phyloP scores from a whole-genome alignment of 2,797 vertebrate species.

The Myotis daubentonii region DNA sequence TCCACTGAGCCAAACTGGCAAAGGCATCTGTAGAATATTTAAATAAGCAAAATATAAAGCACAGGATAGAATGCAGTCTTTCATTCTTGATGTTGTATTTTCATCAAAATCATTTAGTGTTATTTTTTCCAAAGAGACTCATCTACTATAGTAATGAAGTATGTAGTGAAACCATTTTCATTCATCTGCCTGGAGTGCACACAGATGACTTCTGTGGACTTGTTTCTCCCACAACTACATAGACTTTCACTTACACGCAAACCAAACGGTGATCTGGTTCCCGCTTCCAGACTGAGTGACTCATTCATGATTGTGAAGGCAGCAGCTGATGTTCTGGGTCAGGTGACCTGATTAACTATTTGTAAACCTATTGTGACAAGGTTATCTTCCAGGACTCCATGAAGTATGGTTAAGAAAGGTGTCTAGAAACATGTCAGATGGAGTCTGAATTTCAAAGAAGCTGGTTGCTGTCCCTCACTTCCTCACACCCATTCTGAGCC shows the following conservation, averaged over 20 bases:
- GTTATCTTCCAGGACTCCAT: not conserved
- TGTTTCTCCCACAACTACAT: not conserved
- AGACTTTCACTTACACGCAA: not conserved
- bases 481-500: conserved; percentile 71
- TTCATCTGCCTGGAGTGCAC: not conserved
- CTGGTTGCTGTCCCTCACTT: conserved; percentile 72
- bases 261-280: conserved; percentile 14
- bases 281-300: conserved; percentile 1
- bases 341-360: conserved; percentile 13
- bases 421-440: conserved; percentile 67
- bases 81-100: not conserved
- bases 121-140: conserved; percentile 1
- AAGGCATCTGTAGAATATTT: not conserved
- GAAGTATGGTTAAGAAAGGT: not conserved
- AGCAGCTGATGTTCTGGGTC: conserved; percentile 41
- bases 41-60: not conserved
- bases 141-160: not conserved
- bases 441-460: conserved; percentile 61
- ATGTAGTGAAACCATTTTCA: not conserved
- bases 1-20: too few relatives aligned
- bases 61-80: not conserved
- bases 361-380: conserved; percentile 15
- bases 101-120: not conserved
- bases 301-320: not conserved
- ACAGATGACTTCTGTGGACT: not conserved